Base-by-base conservation (phyloP, 2,797 vertebrate species). In the Hippopotamyrus pictus region DNA sequence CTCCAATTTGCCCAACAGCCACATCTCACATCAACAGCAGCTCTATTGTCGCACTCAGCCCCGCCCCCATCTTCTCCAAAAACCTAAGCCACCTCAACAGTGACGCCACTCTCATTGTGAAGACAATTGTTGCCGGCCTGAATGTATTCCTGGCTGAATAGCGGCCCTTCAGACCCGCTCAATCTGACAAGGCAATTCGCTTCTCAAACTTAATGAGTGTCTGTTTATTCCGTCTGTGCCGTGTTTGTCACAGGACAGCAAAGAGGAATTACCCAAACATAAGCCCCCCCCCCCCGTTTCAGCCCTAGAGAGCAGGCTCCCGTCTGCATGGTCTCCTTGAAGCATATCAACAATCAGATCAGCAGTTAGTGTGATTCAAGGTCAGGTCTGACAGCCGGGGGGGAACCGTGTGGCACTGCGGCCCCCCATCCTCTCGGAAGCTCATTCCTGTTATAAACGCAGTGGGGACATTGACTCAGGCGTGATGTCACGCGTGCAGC, bases 281-380 rank as follows among this genome's bases (percentile, higher is more conserved):
- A 54, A 17, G 25, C 51, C 14, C 51, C 51, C 51, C 51, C 51
- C 51, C n/a, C 5, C 33, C 3, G 1, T 17, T 33, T 3, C 85
- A 86, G 51, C 5, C 85, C 41, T 14, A 84, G 44, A 84, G n/a
- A 50, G 82, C 19, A 1, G 44, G 3, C 11, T 50, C 82, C 17
- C 17, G 17, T 59, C 85, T 86, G n/a, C 51, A 14, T 57, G 50
- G 29, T 86, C 53, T 86, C 25, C 85, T 57, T 37, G 85, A 57
- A 86, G 33, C 33, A 33, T 57, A 86, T 86, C 85, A 54, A 57
- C 50, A 86, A 57, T 86, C 50, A 57, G 50, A 86, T 86, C 85
- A 86, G 51, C 85, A 86, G 85, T 86, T 86, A 51, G 29, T 86
- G 50, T 86, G 53, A 57, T 37, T 86, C 85, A 86, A 86, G 85